Percentiles rank a stretch among this genome's conserved stretches.
Evolutionary conservation across 2,888 invertebrate species (phyloP).

Genomic region (Drosophila paranaensis): DNA sequence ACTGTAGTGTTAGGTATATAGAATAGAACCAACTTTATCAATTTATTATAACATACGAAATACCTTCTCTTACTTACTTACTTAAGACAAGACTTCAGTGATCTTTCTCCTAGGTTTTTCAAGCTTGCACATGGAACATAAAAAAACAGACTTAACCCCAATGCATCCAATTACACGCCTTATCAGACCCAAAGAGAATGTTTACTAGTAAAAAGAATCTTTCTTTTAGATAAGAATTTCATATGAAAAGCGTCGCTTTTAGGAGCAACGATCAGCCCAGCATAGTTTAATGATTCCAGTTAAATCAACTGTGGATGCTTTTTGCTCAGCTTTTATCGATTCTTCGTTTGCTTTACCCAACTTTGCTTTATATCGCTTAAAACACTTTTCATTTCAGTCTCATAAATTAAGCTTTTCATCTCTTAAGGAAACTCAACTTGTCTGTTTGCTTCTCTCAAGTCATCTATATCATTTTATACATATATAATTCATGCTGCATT

Average conservation of each 20-base stretch:
- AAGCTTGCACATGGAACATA: too few relatives aligned
- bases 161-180: neutral
- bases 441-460: neutral
- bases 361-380: neutral
- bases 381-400: neutral
- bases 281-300: neutral
- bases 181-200: too few relatives aligned
- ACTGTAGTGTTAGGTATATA: too few relatives aligned
- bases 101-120: too few relatives aligned
- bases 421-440: neutral
- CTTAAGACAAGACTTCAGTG: too few relatives aligned
- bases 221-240: neutral
- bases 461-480: neutral
- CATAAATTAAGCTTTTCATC: neutral
- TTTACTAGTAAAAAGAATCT: neutral
- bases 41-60: too few relatives aligned
- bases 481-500: conserved; percentile 3
- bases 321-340: neutral
- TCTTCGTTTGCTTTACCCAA: neutral
- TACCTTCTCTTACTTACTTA: too few relatives aligned
- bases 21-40: too few relatives aligned
- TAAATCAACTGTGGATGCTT: neutral
- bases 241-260: neutral
- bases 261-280: neutral
- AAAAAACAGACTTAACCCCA: too few relatives aligned